Evolutionary conservation across 2,113 vertebrate genomes (phyloP).

Genomic region (Pseudolaguvia tuberculata): DNA sequence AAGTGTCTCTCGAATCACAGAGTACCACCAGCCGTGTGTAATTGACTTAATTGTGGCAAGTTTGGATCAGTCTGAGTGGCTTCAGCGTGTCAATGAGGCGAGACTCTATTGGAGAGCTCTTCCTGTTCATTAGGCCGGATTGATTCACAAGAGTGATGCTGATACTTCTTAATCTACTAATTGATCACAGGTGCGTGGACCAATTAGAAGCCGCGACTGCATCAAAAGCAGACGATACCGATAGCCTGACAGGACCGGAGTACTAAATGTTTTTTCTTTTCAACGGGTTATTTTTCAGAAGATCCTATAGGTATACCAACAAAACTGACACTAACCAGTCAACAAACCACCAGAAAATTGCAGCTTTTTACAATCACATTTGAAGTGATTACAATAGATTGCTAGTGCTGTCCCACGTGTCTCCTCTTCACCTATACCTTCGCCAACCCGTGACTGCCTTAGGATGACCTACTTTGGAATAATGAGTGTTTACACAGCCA

Average conservation of each 20-base stretch:
- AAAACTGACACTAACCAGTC: constrained; percentile 50
- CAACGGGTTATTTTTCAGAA: no score
- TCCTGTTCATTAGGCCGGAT: constrained; percentile 52
- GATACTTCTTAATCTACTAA: constrained; percentile 47
- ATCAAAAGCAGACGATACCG: constrained; percentile 28
- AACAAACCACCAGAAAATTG: constrained; percentile 54
- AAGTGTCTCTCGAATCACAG: constrained; percentile 43
- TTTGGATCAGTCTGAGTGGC: constrained; percentile 52
- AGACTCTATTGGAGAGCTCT: constrained; percentile 59
- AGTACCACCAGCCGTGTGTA: constrained; percentile 54
- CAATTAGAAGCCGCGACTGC: constrained; percentile 27
- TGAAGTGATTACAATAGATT: constrained; percentile 65
- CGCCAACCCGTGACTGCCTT: constrained; percentile 41
- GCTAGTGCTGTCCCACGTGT: constrained; percentile 47
- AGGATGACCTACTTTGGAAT: constrained; percentile 58
- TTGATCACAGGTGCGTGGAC: constrained; percentile 34
- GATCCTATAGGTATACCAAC: no score
- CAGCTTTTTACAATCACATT: constrained; percentile 54
- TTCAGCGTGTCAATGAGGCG: constrained; percentile 48
- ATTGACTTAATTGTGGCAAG: constrained; percentile 58
- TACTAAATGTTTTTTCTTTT: constrained; percentile 32
- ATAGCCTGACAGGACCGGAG: not conserved
- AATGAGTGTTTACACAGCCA: constrained; percentile 65
- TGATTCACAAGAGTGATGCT: constrained; percentile 44
- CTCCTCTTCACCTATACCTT: constrained; percentile 58